These are phyloP conservation scores for Lacanobia wlatinum DNA, from an alignment of 2,888 invertebrate genomes.

Conservation along the genomic window DNA sequence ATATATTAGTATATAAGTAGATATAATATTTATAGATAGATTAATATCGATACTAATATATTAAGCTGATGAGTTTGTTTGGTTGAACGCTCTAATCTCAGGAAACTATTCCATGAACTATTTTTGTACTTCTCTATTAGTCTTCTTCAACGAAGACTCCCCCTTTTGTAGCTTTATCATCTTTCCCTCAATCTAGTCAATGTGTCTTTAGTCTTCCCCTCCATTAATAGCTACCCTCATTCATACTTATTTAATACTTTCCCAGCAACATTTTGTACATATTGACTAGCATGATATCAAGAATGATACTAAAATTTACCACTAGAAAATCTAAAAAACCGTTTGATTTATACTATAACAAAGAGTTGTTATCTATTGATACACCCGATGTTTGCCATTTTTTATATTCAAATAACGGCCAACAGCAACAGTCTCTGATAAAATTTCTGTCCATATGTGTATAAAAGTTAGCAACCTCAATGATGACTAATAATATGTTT, in stretches of 20 bases:
- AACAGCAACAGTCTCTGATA: constrained; percentile 6
- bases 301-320: background rate
- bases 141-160: too few relatives aligned
- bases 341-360: background rate
- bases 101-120: too few relatives aligned
- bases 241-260: background rate
- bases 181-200: background rate
- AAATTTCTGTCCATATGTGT: background rate
- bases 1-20: too few relatives aligned
- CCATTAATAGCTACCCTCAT: background rate
- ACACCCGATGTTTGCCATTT: background rate
- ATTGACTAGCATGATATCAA: background rate
- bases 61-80: too few relatives aligned
- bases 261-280: too few relatives aligned
- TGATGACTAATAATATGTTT: background rate
- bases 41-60: too few relatives aligned
- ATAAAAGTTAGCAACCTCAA: constrained; percentile 6
- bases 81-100: too few relatives aligned
- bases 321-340: background rate
- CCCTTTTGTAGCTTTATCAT: too few relatives aligned
- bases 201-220: background rate
- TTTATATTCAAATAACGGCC: background rate
- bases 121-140: too few relatives aligned
- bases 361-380: constrained; percentile 16
- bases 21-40: too few relatives aligned